phyloP scores from a whole-genome alignment of 2,888 invertebrate genomes.

The Alcis repandata region DNA sequence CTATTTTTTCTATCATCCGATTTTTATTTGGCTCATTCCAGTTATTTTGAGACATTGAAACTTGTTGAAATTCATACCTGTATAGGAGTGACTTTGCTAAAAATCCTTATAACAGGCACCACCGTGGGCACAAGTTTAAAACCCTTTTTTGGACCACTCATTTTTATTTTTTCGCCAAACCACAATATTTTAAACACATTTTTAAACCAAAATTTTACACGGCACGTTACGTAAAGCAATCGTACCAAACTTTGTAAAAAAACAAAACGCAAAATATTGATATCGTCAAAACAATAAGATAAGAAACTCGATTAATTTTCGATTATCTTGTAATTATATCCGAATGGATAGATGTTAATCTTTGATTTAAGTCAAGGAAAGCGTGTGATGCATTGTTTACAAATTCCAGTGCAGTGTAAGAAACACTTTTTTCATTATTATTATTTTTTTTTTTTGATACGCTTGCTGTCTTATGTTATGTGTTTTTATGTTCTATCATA shows the following conservation, averaged over 20 bases:
- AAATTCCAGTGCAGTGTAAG: background rate
- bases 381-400: conserved; percentile 9
- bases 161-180: conserved; percentile 35
- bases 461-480: too few species aligned
- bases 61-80: conserved; percentile 72
- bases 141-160: conserved; percentile 51
- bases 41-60: too few species aligned
- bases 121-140: conserved; percentile 61
- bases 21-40: background rate
- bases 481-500: too few species aligned
- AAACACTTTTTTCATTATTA: too few species aligned
- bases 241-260: conserved; percentile 6
- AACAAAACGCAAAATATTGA: background rate
- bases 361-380: conserved; percentile 22
- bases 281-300: conserved; percentile 17
- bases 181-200: background rate
- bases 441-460: too few species aligned
- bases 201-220: background rate
- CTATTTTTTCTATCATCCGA: background rate
- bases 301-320: conserved; percentile 16
- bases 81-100: conserved; percentile 72
- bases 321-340: conserved; percentile 18
- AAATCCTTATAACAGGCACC: conserved; percentile 71
- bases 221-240: conserved; percentile 2
- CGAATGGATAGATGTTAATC: conserved; percentile 21